Evolutionary conservation across 2,113 vertebrate species (phyloP).

Genomic region (Geococcyx californianus): DNA sequence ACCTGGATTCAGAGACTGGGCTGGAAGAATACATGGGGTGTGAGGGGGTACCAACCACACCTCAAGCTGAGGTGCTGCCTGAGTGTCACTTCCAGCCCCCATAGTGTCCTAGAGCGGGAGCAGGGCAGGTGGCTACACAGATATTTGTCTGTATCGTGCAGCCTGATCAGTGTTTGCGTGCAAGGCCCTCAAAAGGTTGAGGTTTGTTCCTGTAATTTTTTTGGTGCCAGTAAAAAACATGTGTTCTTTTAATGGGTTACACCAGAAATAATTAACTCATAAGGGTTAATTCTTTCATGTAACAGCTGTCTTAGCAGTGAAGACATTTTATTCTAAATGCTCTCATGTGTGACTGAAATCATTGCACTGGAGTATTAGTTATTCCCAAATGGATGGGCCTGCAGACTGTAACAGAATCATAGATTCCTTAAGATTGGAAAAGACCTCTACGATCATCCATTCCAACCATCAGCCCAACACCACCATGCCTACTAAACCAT

Average conservation of each 20-base stretch:
- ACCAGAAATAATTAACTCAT: not conserved
- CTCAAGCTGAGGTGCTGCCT: not conserved
- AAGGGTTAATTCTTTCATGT: not conserved
- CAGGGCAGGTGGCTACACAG: fast-evolving
- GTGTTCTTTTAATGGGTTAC: not conserved
- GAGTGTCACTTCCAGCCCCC: not conserved
- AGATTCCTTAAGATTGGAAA: too few relatives aligned
- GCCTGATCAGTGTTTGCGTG: not conserved
- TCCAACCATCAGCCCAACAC: too few relatives aligned
- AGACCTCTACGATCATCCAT: too few relatives aligned
- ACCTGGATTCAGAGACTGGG: not conserved
- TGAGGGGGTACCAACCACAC: too few relatives aligned
- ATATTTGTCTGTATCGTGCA: fast-evolving
- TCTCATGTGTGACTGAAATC: not conserved
- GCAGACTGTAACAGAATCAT: not conserved
- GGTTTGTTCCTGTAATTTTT: not conserved
- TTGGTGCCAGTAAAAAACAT: not conserved
- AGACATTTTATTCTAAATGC: not conserved
- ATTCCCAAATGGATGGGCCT: not conserved
- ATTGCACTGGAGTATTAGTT: not conserved
- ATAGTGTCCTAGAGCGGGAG: not conserved
- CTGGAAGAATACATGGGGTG: not conserved
- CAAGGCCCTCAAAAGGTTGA: not conserved
- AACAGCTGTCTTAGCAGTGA: not conserved
- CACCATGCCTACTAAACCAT: too few relatives aligned